These are phyloP conservation scores for Epizoanthus stellaris DNA, from an alignment of 92 coral and sea anemone species.

Conservation along the genomic window DNA sequence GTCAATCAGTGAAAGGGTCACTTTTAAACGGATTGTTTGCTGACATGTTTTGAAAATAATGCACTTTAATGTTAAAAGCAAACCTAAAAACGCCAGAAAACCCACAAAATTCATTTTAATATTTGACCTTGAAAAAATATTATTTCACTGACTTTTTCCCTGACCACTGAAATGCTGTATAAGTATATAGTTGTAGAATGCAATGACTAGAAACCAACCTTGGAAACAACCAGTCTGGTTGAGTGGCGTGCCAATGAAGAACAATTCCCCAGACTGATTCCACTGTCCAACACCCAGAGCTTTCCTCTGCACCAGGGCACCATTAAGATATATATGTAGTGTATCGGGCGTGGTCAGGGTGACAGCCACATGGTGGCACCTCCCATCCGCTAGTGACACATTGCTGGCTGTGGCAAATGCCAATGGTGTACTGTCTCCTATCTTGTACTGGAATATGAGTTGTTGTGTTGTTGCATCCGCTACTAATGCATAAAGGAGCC, in stretches of 20 bases:
- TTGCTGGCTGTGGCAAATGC: conserved; percentile 6
- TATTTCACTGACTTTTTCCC: not conserved
- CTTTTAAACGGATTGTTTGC: no score
- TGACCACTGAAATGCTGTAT: not conserved
- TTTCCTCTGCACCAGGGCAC: conserved; percentile 15
- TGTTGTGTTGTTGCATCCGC: not conserved
- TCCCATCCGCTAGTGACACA: conserved; percentile 38
- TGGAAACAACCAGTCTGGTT: conserved; percentile 1
- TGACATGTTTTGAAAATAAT: no score
- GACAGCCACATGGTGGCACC: conserved; percentile 61
- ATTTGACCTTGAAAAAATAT: not conserved
- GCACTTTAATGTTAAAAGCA: no score
- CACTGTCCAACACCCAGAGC: not conserved
- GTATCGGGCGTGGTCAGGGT: conserved; percentile 31
- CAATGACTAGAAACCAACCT: conserved; percentile 15
- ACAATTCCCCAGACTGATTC: not conserved
- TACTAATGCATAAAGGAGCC: conserved; percentile 16
- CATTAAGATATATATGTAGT: conserved; percentile 44
- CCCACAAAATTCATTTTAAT: no score
- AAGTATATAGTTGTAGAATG: not conserved
- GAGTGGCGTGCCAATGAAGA: conserved; percentile 2
- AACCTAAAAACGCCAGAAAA: no score
- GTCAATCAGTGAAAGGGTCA: no score
- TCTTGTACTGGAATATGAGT: conserved; percentile 9
- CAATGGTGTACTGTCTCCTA: not conserved